Conservation (phyloP, 2,888 invertebrate species). For the Lobophora halterata region DNA sequence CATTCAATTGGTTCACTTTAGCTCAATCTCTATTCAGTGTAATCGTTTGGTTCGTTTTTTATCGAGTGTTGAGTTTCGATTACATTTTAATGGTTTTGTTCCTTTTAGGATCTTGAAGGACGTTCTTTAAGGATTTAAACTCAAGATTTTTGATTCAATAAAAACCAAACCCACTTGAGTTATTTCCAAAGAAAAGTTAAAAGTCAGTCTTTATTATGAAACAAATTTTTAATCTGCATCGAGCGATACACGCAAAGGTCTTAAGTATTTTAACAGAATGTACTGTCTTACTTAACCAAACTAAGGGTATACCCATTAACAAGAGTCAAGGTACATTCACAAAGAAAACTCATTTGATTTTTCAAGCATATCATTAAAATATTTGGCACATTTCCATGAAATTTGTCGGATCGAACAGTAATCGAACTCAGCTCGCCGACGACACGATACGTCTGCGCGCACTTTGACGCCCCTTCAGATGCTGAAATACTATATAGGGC, state of each 20-base stretch:
- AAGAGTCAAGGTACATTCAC: no score
- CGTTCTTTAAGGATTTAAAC: constrained; percentile 13
- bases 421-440: constrained; percentile 14
- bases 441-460: constrained; percentile 8
- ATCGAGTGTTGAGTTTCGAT: constrained; percentile 37
- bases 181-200: neutral
- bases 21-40: constrained; percentile 46
- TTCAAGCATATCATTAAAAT: constrained; percentile 7
- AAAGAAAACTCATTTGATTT: no score
- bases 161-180: constrained; percentile 1
- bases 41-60: constrained; percentile 37
- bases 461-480: constrained; percentile 14
- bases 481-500: constrained; percentile 13
- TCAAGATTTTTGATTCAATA: constrained; percentile 11
- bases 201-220: no score
- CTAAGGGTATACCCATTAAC: no score
- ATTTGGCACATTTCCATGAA: constrained; percentile 5
- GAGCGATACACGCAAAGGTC: no score
- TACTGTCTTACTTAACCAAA: no score
- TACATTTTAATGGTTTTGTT: constrained; percentile 42
- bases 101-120: constrained; percentile 33
- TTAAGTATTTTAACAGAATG: no score
- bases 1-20: constrained; percentile 45
- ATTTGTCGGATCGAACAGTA: constrained; percentile 15
- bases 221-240: no score